Base-by-base conservation (phyloP, 2,888 invertebrate genomes). In the Epinotia brunnichana region DNA sequence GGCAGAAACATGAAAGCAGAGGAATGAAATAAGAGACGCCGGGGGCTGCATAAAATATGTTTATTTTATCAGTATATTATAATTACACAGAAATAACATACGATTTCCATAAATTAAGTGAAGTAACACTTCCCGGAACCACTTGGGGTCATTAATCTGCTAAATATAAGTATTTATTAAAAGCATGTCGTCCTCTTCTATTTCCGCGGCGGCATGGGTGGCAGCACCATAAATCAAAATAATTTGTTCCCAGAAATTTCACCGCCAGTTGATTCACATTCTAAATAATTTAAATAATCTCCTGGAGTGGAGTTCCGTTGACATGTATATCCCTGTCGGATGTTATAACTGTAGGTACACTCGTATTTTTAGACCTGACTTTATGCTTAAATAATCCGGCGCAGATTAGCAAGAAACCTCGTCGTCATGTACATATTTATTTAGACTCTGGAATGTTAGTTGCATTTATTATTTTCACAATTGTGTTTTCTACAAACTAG, bases 221-320 rank as follows among this genome's bases (percentile, higher is more conserved):
- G 91, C 85, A 79, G 71, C 78, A 77, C 80, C 83, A 83, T 89
- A 88, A 89, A 88, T 89, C 88, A 90, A 85, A 84, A 86, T 87
- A 88, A 90, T 90, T 88, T 88, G 89, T 89, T 90, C 89, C 86
- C 82, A 85, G 88, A 89, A 81, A 78, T 84, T 83, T 83, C 82
- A 84, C 82, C 79, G 83, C 79, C 80, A 77, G 79, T 83, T 81
- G 83, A 82, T 83, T 84, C 85, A 84, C 83, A 79, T 80, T 81
- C 79, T 82, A 84, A 85, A 87, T 86, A 83, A 83, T 83, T 82
- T 78, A 80, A 83, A 82, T 82, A 81, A 83, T 81, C 77, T 72
- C 70, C 76, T 71, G 75, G 69, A 73, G 76, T 75, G 74, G 74
- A 69, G 75, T 74, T 74, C 76, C 75, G 69, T 61, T 76, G 75